Evolutionary conservation across 2,888 invertebrate genomes (phyloP), one percentile per base, ranked within the genome.

Genomic region (Theretra japonica): DNA sequence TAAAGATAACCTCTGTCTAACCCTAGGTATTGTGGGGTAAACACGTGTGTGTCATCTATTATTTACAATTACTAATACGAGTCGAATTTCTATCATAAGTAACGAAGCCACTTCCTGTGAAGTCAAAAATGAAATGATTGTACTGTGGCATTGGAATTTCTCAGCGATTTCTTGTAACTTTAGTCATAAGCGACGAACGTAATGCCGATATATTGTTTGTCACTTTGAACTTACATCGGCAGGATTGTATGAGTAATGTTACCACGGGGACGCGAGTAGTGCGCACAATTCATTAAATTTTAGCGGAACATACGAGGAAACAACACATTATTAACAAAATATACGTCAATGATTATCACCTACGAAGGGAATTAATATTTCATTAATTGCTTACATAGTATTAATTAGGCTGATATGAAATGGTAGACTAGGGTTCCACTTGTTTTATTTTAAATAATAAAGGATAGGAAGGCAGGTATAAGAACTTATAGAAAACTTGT

Each of bases 121-220:
- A 1, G 41, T 15, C 41, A 41, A 15, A 41, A 41, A 41, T 41
- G 2, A 41, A 41, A 53, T 53, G n/a, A 53, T n/a, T 53, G n/a
- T 53, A 53, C 17, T 53, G 53, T 53, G 17, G 90, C 76, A 86
- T 87, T 89, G 82, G 30, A n/a, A 21, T 58, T 72, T 74, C 70
- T 65, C 68, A 73, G 68, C 70, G 33, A 59, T 60, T 65, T 48
- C 65, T 48, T 48, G 41, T 48, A 41, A 65, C 6, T 23, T 65
- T 21, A 65, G 48, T 65, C 65, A 65, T 48, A 23, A 65, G 8
- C 17, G 17, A 21, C 17, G 23, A 21, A 41, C 41, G 4, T 19
- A 21, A 62, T 33, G 41, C 62, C 62, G 41, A 33, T 1, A 21
- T n/a, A 41, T 33, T 60, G 19, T 60, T 30, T 7, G 2, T 23